These are phyloP conservation scores for Sebastes ruberrimus DNA, from an alignment of 2,797 vertebrate genomes.

Conservation along the genomic window DNA sequence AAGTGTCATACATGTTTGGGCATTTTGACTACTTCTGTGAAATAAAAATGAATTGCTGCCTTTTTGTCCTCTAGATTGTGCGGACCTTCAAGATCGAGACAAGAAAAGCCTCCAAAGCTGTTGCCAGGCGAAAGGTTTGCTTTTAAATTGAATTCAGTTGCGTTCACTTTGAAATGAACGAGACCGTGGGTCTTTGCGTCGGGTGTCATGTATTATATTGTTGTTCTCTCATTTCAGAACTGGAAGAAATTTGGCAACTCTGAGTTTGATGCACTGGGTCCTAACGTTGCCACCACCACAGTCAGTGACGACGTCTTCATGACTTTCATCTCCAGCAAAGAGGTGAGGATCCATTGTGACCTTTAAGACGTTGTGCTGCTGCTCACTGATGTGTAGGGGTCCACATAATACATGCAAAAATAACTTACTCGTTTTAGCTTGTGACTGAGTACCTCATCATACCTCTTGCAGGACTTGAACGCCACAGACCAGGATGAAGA, in stretches of 20 bases:
- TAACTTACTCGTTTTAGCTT: neutral
- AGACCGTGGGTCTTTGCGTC: rapidly evolving
- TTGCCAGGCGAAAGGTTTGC: slow-evolving; percentile 92
- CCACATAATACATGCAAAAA: neutral
- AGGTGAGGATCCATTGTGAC: slow-evolving; percentile 75
- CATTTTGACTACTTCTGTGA: neutral
- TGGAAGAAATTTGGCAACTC: slow-evolving; percentile 99
- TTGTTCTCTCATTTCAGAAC: slow-evolving; percentile 78
- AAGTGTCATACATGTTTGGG: no score
- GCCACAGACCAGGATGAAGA: slow-evolving; percentile 95
- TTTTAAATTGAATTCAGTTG: neutral
- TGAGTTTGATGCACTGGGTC: slow-evolving; percentile 90
- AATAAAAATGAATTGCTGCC: neutral
- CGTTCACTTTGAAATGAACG: neutral
- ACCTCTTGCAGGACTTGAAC: slow-evolving; percentile 87
- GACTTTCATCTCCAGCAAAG: slow-evolving; percentile 98
- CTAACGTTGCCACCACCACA: slow-evolving; percentile 95
- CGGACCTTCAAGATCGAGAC: slow-evolving; percentile 96
- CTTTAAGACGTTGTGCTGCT: neutral
- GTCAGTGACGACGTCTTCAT: slow-evolving; percentile 97
- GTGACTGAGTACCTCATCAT: neutral
- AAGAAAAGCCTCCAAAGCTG: slow-evolving; percentile 95
- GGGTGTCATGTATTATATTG: rapidly evolving
- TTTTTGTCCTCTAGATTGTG: slow-evolving; percentile 83
- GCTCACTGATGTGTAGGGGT: neutral